Evolutionary conservation across 1,140 invertebrate genomes (phyloP), one percentile per base, ranked within the genome.

Genomic region (Triops longicaudatus): DNA sequence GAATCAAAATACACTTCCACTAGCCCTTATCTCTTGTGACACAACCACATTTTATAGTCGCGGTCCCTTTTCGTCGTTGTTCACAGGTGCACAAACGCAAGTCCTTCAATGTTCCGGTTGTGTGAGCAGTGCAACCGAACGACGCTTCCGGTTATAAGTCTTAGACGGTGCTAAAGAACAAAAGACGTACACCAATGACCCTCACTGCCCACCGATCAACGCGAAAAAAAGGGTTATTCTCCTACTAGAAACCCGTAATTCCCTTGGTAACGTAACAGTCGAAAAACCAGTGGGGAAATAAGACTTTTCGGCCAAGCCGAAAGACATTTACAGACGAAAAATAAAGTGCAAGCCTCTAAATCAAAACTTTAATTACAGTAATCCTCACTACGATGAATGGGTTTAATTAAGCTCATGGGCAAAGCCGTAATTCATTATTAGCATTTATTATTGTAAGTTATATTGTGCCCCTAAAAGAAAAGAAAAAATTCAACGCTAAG

Each of bases 71-170:
- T 14, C 22, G 22, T 63, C 50, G 17, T 63, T 63, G 50, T 63
- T 17, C 31, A 14, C 50, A 63, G 50, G 50, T 63, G 50, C 50
- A 63, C 50, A 50, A 22, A 50, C 12, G 12, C 0, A 63, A 63
- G 50, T 63, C 50, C 50, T 63, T 63, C 50, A 63, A n/a, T 63
- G 50, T 63, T 63, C 50, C 50, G 50, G 50, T n/a, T 14, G 6
- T 63, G 50, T 9, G n/a, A 63, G 50, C 50, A 63, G 14, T 14
- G 31, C 50, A 63, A 14, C 22, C 14, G 50, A 63, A 63, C 50
- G 50, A 63, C 50, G 50, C 50, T 63, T 63, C 50, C 50, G 50
- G 50, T 63, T 63, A 63, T 63, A 63, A 22, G 50, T 63, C 50
- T 63, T 5, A 22, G 22, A 22, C 14, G 17, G 14, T 22, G 50